Base-by-base conservation (phyloP, 2,888 invertebrate species). In the Lasioglossum leucozonium region DNA sequence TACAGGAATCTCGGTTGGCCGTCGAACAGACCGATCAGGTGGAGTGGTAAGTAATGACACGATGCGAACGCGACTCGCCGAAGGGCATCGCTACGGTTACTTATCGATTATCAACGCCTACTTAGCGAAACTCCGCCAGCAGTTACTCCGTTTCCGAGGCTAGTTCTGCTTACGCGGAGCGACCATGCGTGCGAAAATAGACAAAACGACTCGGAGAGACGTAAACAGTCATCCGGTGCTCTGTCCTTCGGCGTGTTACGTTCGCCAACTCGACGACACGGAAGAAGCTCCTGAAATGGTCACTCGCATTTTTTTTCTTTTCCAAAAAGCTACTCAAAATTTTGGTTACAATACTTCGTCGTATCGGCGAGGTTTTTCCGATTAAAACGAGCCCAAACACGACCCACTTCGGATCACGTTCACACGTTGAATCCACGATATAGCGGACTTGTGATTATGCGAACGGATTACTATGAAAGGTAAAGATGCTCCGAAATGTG, bases 51-150 rank as follows among this genome's bases (percentile, higher is more conserved):
- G 72, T 84, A 87, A 87, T 79, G 80, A 78, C 69, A 77, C 51
- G 40, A 62, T 71, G 71, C 34, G 67, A 55, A 40, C 73, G 51
- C 73, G 51, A 44, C 26, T 42, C 16, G 42, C 42, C 51, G 62
- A 78, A 55, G 65, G 55, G 71, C 34, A 67, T 42, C n/a, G 44
- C 47, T 42, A 76, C 44, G 73, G 73, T 42, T 22, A 62, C 71
- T 85, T 82, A 85, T 80, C 79, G 81, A 88, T 85, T 85, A 87
- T 87, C 82, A 82, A 85, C 80, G 82, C 77, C 77, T 80, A 73
- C 71, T 87, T 74, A 74, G 74, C 78, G 79, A 69, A 72, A 11
- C 65, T 71, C 72, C 72, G 47, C 40, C 26, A 34, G 55, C 51
- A 78, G 81, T 78, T 58, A 55, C 67, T 4, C 22, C 34, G 16